Base-by-base conservation (phyloP, 2,888 invertebrate genomes). In the Leptothorax acervorum region DNA sequence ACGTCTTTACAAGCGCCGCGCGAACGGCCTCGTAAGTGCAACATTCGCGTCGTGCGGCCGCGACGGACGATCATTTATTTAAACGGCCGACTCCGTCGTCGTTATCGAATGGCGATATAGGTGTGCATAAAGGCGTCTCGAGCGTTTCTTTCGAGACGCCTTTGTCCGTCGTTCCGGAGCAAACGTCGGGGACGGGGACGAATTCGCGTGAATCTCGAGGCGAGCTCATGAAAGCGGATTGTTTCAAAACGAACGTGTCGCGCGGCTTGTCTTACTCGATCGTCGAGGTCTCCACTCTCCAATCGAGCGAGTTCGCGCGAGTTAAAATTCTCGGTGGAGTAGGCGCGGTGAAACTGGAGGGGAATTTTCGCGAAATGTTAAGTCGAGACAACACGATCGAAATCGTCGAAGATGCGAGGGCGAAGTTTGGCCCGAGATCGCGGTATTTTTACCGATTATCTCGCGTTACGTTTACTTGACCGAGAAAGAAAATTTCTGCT, bases 1-100 rank as follows among this genome's bases (percentile, higher is more conserved):
- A 39, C 53, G 39, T 45, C 55, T 45, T 65, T 65, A 42, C 12
- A 12, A 65, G 39, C 39, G 15, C 15, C 11, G 15, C 9, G n/a
- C 23, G 18, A 42, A 53, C 23, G 39, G 60, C 42, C 39, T 57
- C 57, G 57, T 18, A 15, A 63, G 11, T 35, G 48, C 23, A 35
- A 35, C 15, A 11, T 53, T 53, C 63, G 60, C 18, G 75, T 28
- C 23, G 35, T n/a, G 55, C 15, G 6, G 15, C 60, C 31, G 35
- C 75, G 75, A 31, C 18, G 51, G 15, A 68, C 45, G 28, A 68
- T 68, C 45, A 68, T 62, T 78, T 78, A 78, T 78, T 68, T 23
- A 78, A 78, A 66, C 12, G n/a, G 18, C 55, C n/a, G 62, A 57
- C 6, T 42, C 11, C 73, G 28, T 28, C 39, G 4, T 53, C 31